Conservation (phyloP, 2,113 vertebrate species). For the Uropsilus gracilis region DNA sequence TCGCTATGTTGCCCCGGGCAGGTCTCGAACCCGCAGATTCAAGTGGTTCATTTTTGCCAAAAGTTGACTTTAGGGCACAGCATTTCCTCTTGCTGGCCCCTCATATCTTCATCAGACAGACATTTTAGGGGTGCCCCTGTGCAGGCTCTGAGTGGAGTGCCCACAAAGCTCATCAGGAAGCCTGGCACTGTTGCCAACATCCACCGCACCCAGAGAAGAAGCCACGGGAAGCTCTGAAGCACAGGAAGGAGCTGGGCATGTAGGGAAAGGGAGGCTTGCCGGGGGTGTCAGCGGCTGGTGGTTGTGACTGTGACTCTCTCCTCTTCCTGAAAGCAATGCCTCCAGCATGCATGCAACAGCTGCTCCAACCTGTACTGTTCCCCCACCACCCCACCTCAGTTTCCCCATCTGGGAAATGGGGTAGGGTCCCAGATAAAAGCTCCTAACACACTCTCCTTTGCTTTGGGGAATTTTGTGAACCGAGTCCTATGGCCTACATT, state of each 20-base stretch:
- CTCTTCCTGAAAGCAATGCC: background rate
- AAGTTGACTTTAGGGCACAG: background rate
- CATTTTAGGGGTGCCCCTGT: background rate
- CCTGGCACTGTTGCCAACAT: background rate
- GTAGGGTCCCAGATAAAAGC: background rate
- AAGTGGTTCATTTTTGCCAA: background rate
- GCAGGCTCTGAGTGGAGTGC: background rate
- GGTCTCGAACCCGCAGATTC: no score
- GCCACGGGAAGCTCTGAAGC: no score
- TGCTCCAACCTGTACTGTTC: background rate
- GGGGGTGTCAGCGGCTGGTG: fast-evolving
- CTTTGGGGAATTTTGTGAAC: background rate
- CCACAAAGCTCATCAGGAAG: no score
- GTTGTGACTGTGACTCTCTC: background rate
- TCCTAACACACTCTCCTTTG: background rate
- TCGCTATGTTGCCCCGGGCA: no score
- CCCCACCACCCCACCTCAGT: fast-evolving
- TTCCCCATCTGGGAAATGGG: background rate
- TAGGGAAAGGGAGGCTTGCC: background rate
- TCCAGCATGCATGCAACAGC: background rate
- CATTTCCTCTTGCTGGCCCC: background rate
- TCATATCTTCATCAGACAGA: background rate
- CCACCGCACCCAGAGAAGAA: background rate
- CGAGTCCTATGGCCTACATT: background rate
- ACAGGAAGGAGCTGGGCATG: background rate